Percentiles rank a stretch among this genome's conserved stretches.
phyloP scores from a whole-genome alignment of 2,113 vertebrate species.

The Clinocottus analis region DNA sequence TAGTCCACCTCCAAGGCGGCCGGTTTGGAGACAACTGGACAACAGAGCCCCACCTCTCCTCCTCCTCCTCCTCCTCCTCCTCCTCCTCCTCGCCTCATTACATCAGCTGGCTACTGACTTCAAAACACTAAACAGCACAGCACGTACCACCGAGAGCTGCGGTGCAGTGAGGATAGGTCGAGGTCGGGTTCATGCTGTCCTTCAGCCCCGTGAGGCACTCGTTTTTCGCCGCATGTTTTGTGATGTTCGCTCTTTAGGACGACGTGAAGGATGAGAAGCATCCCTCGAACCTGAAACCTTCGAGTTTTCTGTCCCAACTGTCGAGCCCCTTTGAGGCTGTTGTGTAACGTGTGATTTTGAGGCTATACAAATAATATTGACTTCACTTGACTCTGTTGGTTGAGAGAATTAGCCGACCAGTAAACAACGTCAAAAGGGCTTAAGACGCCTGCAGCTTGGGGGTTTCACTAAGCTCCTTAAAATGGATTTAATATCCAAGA shows the following conservation, averaged over 20 bases:
- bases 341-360: background rate
- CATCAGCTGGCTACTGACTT: slow-evolving; percentile 16
- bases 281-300: background rate
- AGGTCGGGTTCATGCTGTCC: slow-evolving; percentile 7
- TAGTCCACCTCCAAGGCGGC: slow-evolving; percentile 9
- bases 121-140: slow-evolving; percentile 53
- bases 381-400: background rate
- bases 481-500: background rate
- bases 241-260: background rate
- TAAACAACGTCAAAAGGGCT: background rate
- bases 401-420: background rate
- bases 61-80: slow-evolving; percentile 5
- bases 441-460: too few species aligned
- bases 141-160: background rate
- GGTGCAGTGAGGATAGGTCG: background rate
- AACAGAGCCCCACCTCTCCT: slow-evolving; percentile 15
- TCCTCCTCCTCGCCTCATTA: slow-evolving; percentile 45
- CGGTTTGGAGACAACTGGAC: slow-evolving; percentile 48
- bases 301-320: background rate
- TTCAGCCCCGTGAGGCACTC: background rate
- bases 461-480: background rate
- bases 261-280: too few species aligned
- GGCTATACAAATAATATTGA: background rate
- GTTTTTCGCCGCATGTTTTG: background rate
- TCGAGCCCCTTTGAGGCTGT: background rate